Conservation (phyloP, 2,113 vertebrate species). For the Euleptes europaea region DNA sequence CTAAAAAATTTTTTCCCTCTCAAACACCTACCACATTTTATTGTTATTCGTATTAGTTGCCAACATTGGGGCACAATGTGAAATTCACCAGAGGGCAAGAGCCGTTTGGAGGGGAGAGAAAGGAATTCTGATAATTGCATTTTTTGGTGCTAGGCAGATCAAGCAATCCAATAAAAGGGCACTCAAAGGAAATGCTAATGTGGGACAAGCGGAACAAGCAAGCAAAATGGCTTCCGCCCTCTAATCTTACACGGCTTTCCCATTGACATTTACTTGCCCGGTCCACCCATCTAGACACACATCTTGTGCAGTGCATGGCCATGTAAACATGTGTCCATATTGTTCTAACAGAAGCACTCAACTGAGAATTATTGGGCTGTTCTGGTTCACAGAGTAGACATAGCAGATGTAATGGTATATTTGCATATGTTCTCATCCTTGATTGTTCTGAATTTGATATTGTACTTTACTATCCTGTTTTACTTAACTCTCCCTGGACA, state of each 20-base stretch:
- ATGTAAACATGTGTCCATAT: neutral
- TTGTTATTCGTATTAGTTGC: conserved; percentile 81
- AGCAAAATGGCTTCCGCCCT: conserved; percentile 57
- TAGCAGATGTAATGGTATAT: neutral
- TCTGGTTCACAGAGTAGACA: neutral
- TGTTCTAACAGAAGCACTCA: neutral
- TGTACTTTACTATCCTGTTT: neutral
- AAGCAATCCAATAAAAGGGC: conserved; percentile 57
- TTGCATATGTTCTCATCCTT: neutral
- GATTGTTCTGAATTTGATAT: neutral
- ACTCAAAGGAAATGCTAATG: conserved; percentile 41
- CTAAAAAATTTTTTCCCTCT: conserved; percentile 76
- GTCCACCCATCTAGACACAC: conserved; percentile 18
- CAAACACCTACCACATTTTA: conserved; percentile 70
- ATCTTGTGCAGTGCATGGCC: no score
- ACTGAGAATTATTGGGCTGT: neutral
- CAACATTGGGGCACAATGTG: conserved; percentile 74
- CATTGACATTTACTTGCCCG: conserved; percentile 30
- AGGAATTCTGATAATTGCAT: conserved; percentile 85
- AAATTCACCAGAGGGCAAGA: conserved; percentile 83
- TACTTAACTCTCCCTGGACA: neutral
- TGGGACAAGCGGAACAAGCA: conserved; percentile 59
- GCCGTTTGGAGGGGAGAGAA: conserved; percentile 54
- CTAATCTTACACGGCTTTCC: conserved; percentile 46
- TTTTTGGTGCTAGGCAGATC: conserved; percentile 53